These are phyloP conservation scores for Hypomesus transpacificus DNA, from an alignment of 2,113 vertebrate genomes.

Conservation along the genomic window DNA sequence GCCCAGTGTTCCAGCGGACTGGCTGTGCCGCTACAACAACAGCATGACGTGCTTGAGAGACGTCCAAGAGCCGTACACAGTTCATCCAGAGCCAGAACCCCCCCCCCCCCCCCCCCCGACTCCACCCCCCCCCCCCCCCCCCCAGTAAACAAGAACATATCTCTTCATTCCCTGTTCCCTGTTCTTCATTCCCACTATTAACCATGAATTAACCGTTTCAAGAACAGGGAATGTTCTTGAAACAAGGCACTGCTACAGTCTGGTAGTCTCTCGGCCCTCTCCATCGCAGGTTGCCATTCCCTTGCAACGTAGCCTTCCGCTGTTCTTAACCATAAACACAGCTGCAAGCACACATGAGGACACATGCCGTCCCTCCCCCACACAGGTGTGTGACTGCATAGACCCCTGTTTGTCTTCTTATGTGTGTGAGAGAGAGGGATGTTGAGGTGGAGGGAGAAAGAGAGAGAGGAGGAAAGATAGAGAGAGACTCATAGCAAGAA, in stretches of 20 bases:
- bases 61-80: constrained; percentile 29
- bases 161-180: constrained; percentile 1
- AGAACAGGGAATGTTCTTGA: not conserved
- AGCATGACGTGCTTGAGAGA: constrained; percentile 48
- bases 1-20: constrained; percentile 51
- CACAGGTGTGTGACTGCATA: constrained; percentile 26
- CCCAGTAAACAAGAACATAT: constrained; percentile 28
- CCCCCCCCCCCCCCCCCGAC: not conserved
- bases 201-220: too few species aligned
- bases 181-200: constrained; percentile 4
- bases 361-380: constrained; percentile 17
- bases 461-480: not conserved
- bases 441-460: not conserved
- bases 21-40: constrained; percentile 46
- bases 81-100: constrained; percentile 27
- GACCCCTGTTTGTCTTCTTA: constrained; percentile 24
- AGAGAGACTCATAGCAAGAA: not conserved
- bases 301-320: not conserved
- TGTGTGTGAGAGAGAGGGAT: not conserved
- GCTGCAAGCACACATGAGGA: constrained; percentile 21
- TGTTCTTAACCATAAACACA: constrained; percentile 21
- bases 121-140: too few species aligned
- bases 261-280: not conserved
- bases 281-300: not conserved
- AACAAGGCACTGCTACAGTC: not conserved